Conservation (phyloP, 2,797 vertebrate genomes). For the Rousettus madagascariensis region DNA sequence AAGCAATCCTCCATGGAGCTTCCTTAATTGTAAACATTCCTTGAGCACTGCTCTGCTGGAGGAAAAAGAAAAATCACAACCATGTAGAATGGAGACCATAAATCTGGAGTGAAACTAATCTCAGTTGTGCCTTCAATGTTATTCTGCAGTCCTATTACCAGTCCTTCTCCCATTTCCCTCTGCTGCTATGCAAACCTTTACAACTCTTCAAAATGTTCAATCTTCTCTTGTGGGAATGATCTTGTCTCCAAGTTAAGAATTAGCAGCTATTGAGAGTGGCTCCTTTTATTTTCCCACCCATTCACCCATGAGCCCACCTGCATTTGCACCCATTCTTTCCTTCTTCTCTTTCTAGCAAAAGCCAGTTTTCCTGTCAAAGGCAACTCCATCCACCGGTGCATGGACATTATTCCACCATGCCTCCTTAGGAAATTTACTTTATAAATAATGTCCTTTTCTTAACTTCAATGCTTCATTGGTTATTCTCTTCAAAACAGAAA, state of each 20-base stretch:
- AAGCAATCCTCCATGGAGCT: constrained; percentile 51
- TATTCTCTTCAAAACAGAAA: neutral
- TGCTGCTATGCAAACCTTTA: constrained; percentile 29
- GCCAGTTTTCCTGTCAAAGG: neutral
- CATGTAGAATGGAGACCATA: constrained; percentile 48
- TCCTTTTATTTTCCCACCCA: neutral
- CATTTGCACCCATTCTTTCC: neutral
- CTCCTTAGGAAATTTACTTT: neutral
- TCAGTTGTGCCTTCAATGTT: constrained; percentile 58
- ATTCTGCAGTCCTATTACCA: constrained; percentile 1
- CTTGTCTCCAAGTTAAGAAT: constrained; percentile 40
- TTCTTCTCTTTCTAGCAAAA: neutral
- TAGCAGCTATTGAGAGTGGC: neutral
- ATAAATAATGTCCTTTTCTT: neutral
- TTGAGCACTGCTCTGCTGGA: constrained; percentile 30
- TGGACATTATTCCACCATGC: neutral
- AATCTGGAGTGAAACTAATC: constrained; percentile 74
- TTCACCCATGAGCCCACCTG: neutral
- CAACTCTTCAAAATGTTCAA: constrained; percentile 25
- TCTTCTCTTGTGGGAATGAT: constrained; percentile 49
- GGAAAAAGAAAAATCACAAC: constrained; percentile 71
- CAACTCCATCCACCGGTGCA: neutral
- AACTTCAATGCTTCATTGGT: neutral
- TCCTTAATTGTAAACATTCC: constrained; percentile 65
- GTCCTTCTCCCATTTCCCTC: constrained; percentile 39